Percentiles rank a stretch among this genome's conserved stretches.
These are phyloP conservation scores for Mico argentatus DNA, from an alignment of 2,797 vertebrate genomes.

Conservation along the genomic window DNA sequence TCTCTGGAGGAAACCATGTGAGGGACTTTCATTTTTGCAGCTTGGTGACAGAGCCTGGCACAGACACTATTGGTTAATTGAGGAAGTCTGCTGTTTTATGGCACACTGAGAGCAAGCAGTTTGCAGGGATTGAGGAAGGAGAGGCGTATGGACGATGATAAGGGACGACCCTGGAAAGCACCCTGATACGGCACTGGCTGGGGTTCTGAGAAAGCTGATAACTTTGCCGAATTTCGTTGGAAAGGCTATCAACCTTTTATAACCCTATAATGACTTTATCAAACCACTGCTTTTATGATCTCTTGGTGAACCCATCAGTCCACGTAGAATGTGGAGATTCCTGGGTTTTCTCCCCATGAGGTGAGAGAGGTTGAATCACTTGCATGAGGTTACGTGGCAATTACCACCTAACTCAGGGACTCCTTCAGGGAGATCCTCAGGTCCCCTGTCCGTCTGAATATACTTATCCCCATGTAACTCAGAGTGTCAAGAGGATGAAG, in stretches of 20 bases:
- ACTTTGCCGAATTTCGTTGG: not conserved
- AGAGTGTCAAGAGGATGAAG: not conserved
- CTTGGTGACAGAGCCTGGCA: not conserved
- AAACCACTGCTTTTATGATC: not conserved
- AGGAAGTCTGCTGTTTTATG: not conserved
- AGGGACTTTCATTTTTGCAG: not conserved
- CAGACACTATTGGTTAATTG: not conserved
- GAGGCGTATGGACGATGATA: not conserved
- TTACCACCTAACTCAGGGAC: not conserved
- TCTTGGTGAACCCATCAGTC: not conserved
- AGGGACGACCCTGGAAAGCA: not conserved
- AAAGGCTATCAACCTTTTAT: not conserved
- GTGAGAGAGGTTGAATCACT: no score
- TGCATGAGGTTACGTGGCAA: not conserved
- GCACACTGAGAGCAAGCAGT: not conserved
- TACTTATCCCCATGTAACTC: not conserved
- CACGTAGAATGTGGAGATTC: fast-evolving
- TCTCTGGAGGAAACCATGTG: not conserved
- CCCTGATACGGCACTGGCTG: fast-evolving
- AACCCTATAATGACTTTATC: not conserved
- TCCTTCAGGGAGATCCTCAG: not conserved
- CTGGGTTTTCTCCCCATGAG: not conserved
- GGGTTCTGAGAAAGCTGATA: not conserved
- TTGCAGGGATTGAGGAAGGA: not conserved
- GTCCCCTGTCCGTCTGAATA: not conserved